Percentiles rank a stretch among this genome's conserved stretches.
Conservation (phyloP, 2,113 vertebrate genomes). For the Xenopus laevis region DNA sequence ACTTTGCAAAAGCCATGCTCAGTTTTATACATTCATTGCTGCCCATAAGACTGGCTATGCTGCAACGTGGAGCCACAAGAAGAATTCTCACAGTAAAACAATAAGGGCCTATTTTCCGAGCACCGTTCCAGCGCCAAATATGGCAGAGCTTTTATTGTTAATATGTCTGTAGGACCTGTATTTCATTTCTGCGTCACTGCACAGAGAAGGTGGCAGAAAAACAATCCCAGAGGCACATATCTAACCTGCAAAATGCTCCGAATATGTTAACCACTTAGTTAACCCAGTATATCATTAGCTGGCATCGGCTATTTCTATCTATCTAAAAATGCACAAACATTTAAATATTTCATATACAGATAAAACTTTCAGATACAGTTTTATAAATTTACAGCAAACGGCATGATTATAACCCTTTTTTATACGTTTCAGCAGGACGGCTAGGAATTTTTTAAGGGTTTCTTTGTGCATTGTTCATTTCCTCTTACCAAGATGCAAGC, state of each 20-base stretch:
- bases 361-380: too few species aligned
- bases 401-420: too few species aligned
- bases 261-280: slow-evolving; percentile 4
- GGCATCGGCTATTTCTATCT: too few species aligned
- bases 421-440: too few species aligned
- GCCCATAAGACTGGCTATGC: too few species aligned
- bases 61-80: not conserved
- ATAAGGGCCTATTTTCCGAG: slow-evolving; percentile 18
- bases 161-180: slow-evolving; percentile 7
- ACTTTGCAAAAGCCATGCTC: too few species aligned
- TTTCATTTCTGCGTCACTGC: slow-evolving; percentile 21
- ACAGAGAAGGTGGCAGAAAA: slow-evolving; percentile 20
- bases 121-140: slow-evolving; percentile 1
- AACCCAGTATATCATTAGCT: not conserved
- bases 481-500: slow-evolving; percentile 22
- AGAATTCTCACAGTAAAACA: slow-evolving; percentile 16
- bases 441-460: too few species aligned
- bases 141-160: slow-evolving; percentile 21
- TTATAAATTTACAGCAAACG: too few species aligned
- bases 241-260: not conserved
- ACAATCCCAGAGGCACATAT: slow-evolving; percentile 11
- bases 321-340: too few species aligned
- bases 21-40: too few species aligned
- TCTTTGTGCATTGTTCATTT: too few species aligned
- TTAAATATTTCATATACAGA: too few species aligned